These are phyloP conservation scores for Scleropages formosus DNA, from an alignment of 2,797 vertebrate species.

Conservation along the genomic window DNA sequence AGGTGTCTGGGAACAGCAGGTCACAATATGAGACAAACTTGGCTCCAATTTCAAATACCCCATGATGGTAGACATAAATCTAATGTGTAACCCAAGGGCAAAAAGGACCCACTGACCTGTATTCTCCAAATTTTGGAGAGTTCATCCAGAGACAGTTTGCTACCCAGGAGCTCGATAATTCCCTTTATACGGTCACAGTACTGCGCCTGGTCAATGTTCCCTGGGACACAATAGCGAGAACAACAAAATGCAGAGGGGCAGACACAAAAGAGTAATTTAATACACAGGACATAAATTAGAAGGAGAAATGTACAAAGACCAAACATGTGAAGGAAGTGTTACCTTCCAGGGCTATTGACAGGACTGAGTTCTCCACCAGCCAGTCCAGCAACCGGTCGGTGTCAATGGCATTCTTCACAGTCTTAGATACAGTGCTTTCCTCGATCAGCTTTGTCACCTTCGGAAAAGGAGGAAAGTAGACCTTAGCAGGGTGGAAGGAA, in stretches of 20 bases:
- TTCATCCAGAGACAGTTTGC: constrained; percentile 95
- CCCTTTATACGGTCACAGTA: constrained; percentile 99
- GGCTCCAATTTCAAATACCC: too few species aligned
- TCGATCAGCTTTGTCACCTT: constrained; percentile 98
- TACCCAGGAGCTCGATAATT: constrained; percentile 97
- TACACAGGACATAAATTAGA: constrained; percentile 20
- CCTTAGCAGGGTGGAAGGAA: too few species aligned
- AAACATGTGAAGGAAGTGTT: constrained; percentile 18
- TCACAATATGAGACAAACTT: too few species aligned
- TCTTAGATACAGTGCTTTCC: constrained; percentile 96
- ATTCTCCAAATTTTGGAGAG: constrained; percentile 98
- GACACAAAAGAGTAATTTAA: background rate
- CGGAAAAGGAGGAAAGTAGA: background rate
- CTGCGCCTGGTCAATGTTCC: constrained; percentile 98
- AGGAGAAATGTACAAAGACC: background rate
- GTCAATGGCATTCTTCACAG: constrained; percentile 97
- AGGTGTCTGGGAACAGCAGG: too few species aligned
- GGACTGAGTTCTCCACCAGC: constrained; percentile 96
- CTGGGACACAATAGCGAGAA: constrained; percentile 53
- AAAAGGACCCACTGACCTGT: constrained; percentile 68
- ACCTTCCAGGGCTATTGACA: constrained; percentile 98
- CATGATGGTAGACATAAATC: background rate
- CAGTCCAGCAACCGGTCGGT: constrained; percentile 92
- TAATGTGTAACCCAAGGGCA: background rate
- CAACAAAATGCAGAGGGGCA: background rate